Base-by-base conservation (phyloP, 1,140 invertebrate genomes). In the Bombus waltoni region DNA sequence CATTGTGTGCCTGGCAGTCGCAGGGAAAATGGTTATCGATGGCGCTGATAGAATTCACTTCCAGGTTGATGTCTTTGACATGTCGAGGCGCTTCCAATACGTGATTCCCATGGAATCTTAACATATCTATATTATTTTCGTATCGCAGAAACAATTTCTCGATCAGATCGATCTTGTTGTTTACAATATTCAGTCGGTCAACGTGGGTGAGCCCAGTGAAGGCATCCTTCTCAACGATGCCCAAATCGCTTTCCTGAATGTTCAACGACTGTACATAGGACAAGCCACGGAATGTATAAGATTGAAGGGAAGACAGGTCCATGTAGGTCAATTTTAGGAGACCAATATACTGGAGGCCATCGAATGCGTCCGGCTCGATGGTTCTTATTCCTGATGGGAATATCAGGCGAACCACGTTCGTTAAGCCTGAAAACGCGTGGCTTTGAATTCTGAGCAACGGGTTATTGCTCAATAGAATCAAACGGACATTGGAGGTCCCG, bases 81-180 rank as follows among this genome's bases (percentile, higher is more conserved):
- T 96, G 96, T 10, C 96, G 95, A 0, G 97, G 97, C 0, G 97
- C 96, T 88, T 97, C 97, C 40, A 98, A 93, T 83, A 98, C 96
- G 91, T 98, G 98, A 91, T 98, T 98, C 2, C 97, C 97, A 80
- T 97, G 97, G 62, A 98, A 96, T 88, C 97, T 96, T 1, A 98
- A 93, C 25, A 96, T 94, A 68, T 96, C 96, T 3, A 98, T 96
- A 62, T 96, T 96, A 84, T 97, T 97, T 47, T 97, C 96, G 28
- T 95, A 95, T 2, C 96, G 96, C 38, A 98, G 94, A 80, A 97
- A 96, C 0, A 98, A 93, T 88, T 97, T 97, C 90, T 98, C 97
- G 32, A 98, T 96, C 0, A 96, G 96, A 87, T 98, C 98, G 75
- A 98, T 97, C 93, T 98, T 98, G 92, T 98, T 98, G 92, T 98